Evolutionary conservation across 2,113 vertebrate genomes (phyloP).

Genomic region (Anas platyrhynchos): DNA sequence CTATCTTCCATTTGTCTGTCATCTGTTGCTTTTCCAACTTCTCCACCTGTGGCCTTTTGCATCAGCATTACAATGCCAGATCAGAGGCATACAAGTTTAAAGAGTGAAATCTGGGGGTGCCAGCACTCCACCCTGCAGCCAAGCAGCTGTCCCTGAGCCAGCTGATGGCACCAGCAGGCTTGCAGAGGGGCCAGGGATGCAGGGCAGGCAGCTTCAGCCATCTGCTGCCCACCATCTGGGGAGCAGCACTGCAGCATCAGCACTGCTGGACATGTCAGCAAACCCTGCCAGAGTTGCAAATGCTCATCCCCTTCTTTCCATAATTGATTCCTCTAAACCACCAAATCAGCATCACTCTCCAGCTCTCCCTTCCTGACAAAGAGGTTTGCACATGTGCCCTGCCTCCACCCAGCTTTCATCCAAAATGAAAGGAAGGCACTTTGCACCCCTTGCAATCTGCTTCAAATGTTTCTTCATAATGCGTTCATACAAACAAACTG

Average conservation of each 20-base stretch:
- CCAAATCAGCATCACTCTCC: fast-evolving
- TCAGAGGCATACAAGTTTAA: background rate
- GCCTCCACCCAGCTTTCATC: background rate
- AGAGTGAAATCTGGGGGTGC: background rate
- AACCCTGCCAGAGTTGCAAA: background rate
- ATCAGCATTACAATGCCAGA: background rate
- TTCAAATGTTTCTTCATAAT: background rate
- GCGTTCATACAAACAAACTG: background rate
- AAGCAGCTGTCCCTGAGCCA: background rate
- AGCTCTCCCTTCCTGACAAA: background rate
- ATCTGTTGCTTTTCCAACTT: background rate
- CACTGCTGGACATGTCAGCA: background rate
- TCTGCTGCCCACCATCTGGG: background rate
- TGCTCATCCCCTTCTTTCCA: background rate
- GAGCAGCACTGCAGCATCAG: background rate
- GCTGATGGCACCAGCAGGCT: background rate
- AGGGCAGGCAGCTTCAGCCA: background rate
- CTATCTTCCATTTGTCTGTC: background rate
- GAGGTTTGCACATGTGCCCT: fast-evolving
- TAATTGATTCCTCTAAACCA: background rate
- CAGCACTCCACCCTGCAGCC: background rate
- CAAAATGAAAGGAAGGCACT: background rate
- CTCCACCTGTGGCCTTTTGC: background rate
- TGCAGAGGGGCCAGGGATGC: background rate
- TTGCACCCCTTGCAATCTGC: background rate